phyloP scores from a whole-genome alignment of 1,140 invertebrate genomes.

The Atta colombica region DNA sequence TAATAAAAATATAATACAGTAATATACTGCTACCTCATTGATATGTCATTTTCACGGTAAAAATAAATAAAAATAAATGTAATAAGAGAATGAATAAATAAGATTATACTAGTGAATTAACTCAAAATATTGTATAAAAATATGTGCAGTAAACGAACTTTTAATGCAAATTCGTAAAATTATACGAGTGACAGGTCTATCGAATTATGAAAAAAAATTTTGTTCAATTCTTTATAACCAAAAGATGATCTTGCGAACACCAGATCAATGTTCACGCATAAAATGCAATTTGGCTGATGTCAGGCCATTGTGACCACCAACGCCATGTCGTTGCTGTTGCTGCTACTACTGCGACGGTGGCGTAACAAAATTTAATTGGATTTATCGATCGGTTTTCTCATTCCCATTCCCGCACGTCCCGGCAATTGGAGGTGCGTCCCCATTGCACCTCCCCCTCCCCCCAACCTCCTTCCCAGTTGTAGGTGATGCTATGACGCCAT shows the following conservation, averaged over 20 bases:
- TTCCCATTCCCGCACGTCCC: constrained; percentile 77
- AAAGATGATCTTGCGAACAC: constrained; percentile 62
- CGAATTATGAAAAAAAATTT: background rate
- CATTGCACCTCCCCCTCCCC: background rate
- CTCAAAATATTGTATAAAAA: background rate
- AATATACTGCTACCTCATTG: background rate
- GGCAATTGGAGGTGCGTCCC: constrained; percentile 5
- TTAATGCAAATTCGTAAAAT: constrained; percentile 9
- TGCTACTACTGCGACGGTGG: constrained; percentile 53
- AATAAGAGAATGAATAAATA: background rate
- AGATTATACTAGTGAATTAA: background rate
- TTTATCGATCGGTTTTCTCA: constrained; percentile 84
- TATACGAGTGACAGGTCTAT: background rate
- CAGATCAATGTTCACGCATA: constrained; percentile 65
- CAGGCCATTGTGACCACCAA: constrained; percentile 61
- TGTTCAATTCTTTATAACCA: background rate
- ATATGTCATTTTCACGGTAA: background rate
- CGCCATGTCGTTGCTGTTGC: constrained; percentile 49
- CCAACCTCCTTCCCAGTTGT: background rate
- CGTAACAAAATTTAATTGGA: constrained; percentile 85
- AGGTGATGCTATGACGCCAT: background rate
- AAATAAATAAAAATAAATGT: background rate
- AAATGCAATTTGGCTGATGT: constrained; percentile 80
- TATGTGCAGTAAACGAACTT: background rate
- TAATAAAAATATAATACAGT: constrained; percentile 13